Evolutionary conservation across 2,113 vertebrate species (phyloP), one percentile per base, ranked within the genome.

Genomic region (Bubo bubo): DNA sequence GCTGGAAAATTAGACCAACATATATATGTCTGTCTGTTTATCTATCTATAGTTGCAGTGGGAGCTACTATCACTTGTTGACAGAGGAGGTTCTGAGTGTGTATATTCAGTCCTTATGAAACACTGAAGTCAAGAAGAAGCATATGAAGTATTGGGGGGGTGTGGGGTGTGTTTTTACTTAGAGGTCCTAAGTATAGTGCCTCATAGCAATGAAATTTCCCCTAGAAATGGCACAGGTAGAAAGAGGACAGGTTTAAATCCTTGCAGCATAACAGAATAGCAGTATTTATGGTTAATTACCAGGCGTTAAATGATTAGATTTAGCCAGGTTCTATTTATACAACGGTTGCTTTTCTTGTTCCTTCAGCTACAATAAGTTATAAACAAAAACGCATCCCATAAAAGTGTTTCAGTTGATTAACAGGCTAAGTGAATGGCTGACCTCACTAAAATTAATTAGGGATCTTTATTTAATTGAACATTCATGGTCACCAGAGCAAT

Each of bases 401-500:
- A 67, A 85, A 80, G 34, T 18, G 72, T 80, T 91, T 86, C 86
- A 84, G 47, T 79, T 95, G 63, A 77, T 95, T 84, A 91, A 82
- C 58, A 96, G 70, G 93, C 30, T 93, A 94, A 95, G 27, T 81
- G 47, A 95, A 81, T 32, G 67, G 67, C 58, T 11, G 19, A 84
- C 79, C 72, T 92, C 41, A 23, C 70, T 85, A 32, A 70, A 94
- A 88, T 94, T 90, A 94, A 84, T 95, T 87, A 72, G 32, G 34
- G 19, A 60, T 87, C 72, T 83, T 88, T 72, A 66, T 32, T 86
- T 95, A 93, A 81, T 84, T 96, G 85, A 74, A 92, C n/a, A 86
- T 73, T 77, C 74, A 62, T 13, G 27, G 60, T 49, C 79, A 91
- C n/a, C 52, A 83, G 72, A 92, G 83, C 34, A 15, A 86, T 60